Percentiles rank a stretch among this genome's conserved stretches.
Conservation (phyloP, 2,113 vertebrate species). For the Sander lucioperca region DNA sequence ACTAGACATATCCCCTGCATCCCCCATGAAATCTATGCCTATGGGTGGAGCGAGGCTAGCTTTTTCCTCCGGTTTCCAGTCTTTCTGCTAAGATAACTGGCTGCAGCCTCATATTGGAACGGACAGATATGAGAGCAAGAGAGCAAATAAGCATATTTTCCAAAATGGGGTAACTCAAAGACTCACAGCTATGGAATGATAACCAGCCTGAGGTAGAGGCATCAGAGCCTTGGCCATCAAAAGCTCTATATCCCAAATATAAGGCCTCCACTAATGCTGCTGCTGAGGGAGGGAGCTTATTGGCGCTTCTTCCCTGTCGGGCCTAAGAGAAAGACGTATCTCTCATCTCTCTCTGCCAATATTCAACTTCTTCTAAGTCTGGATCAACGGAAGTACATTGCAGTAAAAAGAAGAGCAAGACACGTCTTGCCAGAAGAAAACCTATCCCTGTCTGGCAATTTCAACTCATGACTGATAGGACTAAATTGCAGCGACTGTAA, state of each 20-base stretch:
- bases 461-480: slow-evolving; percentile 27
- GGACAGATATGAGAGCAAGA: background rate
- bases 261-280: background rate
- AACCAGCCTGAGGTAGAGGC: background rate
- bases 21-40: background rate
- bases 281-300: background rate
- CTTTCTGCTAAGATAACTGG: background rate
- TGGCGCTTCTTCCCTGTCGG: background rate
- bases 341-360: background rate
- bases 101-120: background rate
- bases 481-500: slow-evolving; percentile 22
- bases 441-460: slow-evolving; percentile 2
- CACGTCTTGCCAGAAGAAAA: background rate
- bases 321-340: background rate
- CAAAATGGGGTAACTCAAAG: background rate
- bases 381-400: too few species aligned
- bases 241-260: background rate
- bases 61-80: background rate
- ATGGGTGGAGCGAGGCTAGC: background rate
- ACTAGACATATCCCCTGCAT: too few species aligned
- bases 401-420: too few species aligned
- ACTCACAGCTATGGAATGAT: background rate
- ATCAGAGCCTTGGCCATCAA: background rate
- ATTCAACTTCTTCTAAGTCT: too few species aligned
- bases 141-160: background rate